Conservation (phyloP, 1,140 invertebrate genomes). For the Neotoxoptera formosana region DNA sequence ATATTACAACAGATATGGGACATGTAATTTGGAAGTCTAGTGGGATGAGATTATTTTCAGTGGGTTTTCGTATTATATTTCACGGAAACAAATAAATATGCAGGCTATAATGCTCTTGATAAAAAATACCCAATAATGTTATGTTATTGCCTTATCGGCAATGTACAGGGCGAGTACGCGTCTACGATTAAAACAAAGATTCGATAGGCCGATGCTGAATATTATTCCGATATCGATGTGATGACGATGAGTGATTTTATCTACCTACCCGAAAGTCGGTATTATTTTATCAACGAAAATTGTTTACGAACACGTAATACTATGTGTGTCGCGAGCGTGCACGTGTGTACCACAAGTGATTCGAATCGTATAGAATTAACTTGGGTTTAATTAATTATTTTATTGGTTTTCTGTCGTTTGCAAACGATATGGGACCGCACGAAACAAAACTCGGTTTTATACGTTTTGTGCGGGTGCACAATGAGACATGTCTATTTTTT, state of each 20-base stretch:
- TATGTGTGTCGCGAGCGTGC: too few species aligned
- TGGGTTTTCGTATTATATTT: too few species aligned
- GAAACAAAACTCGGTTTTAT: background rate
- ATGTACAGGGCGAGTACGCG: too few species aligned
- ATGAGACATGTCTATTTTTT: background rate
- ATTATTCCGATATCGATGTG: background rate
- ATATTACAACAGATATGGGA: too few species aligned
- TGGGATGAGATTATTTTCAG: too few species aligned
- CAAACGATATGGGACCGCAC: background rate
- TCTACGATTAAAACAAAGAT: too few species aligned
- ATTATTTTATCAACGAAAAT: background rate
- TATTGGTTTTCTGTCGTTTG: background rate
- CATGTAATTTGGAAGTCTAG: too few species aligned
- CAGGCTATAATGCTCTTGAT: too few species aligned
- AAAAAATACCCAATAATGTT: too few species aligned
- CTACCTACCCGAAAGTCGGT: background rate
- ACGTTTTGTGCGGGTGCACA: background rate
- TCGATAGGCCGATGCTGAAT: too few species aligned
- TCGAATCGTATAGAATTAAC: background rate
- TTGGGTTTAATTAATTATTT: constrained; percentile 21
- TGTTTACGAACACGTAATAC: background rate
- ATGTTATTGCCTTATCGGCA: too few species aligned
- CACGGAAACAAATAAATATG: too few species aligned
- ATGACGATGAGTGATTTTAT: background rate
- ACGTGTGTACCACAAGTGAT: background rate